Evolutionary conservation across 2,888 invertebrate species (phyloP), one percentile per base, ranked within the genome.

Genomic region (Panopea generosa): DNA sequence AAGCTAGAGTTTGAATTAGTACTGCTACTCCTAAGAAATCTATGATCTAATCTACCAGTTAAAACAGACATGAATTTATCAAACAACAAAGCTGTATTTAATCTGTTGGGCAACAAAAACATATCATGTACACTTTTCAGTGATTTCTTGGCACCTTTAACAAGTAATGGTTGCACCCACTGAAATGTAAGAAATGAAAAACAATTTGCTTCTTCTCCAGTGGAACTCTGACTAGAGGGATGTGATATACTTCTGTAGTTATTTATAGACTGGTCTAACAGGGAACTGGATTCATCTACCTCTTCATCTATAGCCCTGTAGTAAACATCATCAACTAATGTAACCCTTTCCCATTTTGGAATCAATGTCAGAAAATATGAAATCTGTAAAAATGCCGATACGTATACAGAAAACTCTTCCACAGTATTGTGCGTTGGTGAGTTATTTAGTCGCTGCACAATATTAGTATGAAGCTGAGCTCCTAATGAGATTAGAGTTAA

Each of bases 161-260:
- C 93, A 92, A 98, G 95, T 67, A 98, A 93, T 1, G 96, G 96
- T 80, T 95, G 95, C 1, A 97, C 97, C 98, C 98, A 98, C 75
- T 95, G 94, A 91, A 98, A 97, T 26, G 96, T 92, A n/a, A 98
- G 93, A 89, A 95, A 95, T 0, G 97, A 97, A 1, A 95, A 88
- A 89, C 94, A 94, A 63, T 95, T 94, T 16, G 94, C 94, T 92
- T 97, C 96, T 95, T 97, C 96, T 18, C 90, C 90, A 16, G 78
- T 75, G 7, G 75, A 59, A 9, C 77, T 67, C 20, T 61, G 65
- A 7, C 50, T 60, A 24, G 49, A 18, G 33, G 47, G 38, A 16
- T 20, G 40, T 16, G 76, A 53, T 45, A 84, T 69, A 53, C 74
- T 75, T 18, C 78, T 80, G 60, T 85, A 85, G 18, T 63, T 61